Evolutionary conservation across 2,113 vertebrate species (phyloP).

Genomic region (Cavia porcellus): DNA sequence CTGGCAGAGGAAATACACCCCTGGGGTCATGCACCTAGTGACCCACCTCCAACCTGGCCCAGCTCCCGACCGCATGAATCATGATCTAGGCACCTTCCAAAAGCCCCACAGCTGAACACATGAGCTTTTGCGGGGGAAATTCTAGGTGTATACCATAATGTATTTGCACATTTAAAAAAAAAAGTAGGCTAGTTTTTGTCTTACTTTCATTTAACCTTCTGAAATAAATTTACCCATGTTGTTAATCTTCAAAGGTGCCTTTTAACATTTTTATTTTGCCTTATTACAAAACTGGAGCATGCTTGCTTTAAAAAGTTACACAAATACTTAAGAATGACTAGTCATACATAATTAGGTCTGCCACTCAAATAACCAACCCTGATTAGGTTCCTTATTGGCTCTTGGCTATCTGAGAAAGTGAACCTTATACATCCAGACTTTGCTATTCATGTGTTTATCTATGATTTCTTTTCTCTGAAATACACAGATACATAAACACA

Average conservation of each 20-base stretch:
- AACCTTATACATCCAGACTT: neutral
- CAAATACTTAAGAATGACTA: neutral
- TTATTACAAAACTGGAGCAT: constrained; percentile 11
- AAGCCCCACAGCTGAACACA: neutral
- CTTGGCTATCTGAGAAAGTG: no score
- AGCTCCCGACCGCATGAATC: neutral
- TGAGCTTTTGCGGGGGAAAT: neutral
- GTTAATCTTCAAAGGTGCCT: constrained; percentile 29
- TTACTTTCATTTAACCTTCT: constrained; percentile 6
- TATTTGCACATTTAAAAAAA: constrained; percentile 26
- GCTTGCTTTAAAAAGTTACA: neutral
- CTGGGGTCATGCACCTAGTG: neutral
- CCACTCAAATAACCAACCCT: neutral
- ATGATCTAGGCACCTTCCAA: neutral
- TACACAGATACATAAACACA: neutral
- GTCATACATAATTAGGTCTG: neutral
- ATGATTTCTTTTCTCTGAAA: neutral
- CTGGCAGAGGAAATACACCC: neutral
- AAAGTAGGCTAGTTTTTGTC: neutral
- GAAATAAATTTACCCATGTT: constrained; percentile 37
- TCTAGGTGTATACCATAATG: neutral
- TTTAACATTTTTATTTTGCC: constrained; percentile 47
- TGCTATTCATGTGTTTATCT: neutral
- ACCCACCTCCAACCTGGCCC: neutral
- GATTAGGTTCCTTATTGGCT: neutral